phyloP scores from a whole-genome alignment of 2,113 vertebrate species.

The Caretta caretta region DNA sequence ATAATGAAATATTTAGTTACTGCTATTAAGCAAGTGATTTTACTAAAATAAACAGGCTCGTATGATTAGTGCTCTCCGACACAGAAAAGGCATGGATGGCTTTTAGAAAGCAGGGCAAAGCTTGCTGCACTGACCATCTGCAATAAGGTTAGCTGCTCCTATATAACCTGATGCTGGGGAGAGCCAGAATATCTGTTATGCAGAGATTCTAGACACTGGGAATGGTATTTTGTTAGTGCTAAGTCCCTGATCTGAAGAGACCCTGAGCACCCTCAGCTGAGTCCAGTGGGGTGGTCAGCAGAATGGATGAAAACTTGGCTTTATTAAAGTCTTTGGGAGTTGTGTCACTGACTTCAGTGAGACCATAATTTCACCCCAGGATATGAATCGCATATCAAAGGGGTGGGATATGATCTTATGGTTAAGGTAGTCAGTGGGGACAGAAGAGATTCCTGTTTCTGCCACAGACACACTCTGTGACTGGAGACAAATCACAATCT shows the following conservation, averaged over 20 bases:
- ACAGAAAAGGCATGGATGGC: not conserved
- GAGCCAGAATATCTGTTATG: not conserved
- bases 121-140: not conserved
- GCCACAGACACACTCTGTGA: not conserved
- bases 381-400: not conserved
- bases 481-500: not conserved
- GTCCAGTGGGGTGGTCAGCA: not conserved
- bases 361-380: not conserved
- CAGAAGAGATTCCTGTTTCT: not conserved
- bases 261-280: not conserved
- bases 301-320: not conserved
- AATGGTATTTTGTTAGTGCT: not conserved
- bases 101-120: not conserved
- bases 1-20: constrained; percentile 22
- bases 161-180: not conserved
- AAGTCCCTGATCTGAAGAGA: not conserved
- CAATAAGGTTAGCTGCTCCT: not conserved
- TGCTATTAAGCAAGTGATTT: not conserved
- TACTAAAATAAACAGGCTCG: constrained; percentile 9
- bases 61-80: not conserved
- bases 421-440: not conserved
- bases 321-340: not conserved
- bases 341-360: not conserved
- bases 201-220: not conserved
- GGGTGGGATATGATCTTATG: not conserved